Evolutionary conservation across 2,113 vertebrate species (phyloP).

Genomic region (Phylloscopus trochilus): DNA sequence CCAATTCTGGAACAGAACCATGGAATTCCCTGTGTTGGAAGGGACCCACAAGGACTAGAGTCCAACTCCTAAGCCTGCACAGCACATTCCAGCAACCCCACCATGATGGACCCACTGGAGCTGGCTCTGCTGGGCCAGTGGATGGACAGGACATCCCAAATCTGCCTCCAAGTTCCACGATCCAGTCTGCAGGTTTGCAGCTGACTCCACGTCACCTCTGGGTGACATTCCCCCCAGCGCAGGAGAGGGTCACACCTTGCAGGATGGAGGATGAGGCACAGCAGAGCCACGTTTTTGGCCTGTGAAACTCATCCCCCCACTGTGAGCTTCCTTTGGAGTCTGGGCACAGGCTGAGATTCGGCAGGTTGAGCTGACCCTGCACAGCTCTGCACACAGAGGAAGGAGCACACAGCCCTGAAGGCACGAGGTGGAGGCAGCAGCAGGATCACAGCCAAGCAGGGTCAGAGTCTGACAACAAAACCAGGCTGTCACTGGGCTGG

Average conservation of each 20-base stretch:
- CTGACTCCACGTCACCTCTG: accelerated
- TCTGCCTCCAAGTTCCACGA: neutral
- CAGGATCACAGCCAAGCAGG: neutral
- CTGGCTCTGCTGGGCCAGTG: neutral
- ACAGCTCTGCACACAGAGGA: accelerated
- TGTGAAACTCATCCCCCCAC: accelerated
- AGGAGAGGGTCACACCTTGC: neutral
- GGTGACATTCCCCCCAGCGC: neutral
- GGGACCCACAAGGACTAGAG: neutral
- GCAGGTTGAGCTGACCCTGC: neutral
- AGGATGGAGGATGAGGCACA: neutral
- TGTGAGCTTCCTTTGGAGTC: neutral
- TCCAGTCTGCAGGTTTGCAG: neutral
- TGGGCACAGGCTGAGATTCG: neutral
- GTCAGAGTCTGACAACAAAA: accelerated
- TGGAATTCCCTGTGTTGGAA: neutral
- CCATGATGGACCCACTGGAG: neutral
- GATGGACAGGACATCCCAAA: neutral
- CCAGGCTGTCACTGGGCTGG: accelerated
- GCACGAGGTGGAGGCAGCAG: neutral
- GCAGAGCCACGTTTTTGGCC: neutral
- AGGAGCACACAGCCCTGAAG: neutral
- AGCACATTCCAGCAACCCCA: neutral
- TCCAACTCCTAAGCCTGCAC: neutral
- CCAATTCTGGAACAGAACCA: neutral